These are phyloP conservation scores for Rana temporaria DNA, from an alignment of 2,113 vertebrate genomes.

Conservation along the genomic window DNA sequence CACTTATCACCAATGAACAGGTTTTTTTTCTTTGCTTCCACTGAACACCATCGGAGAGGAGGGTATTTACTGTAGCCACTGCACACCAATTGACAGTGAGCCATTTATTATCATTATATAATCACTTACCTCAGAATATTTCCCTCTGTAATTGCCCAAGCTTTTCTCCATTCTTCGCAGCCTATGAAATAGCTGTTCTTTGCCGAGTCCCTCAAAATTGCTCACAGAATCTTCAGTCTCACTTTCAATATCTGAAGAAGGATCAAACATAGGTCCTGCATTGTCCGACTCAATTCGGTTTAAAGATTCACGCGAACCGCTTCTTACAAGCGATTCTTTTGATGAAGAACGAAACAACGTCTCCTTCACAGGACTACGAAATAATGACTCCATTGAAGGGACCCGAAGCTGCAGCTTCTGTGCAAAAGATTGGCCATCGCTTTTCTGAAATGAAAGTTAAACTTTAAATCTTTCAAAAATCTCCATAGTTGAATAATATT, in stretches of 20 bases:
- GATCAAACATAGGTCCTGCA: constrained; percentile 75
- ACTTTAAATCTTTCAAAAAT: background rate
- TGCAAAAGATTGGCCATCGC: constrained; percentile 82
- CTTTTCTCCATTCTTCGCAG: constrained; percentile 84
- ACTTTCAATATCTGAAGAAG: constrained; percentile 91
- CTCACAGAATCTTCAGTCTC: constrained; percentile 85
- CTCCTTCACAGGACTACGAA: constrained; percentile 85
- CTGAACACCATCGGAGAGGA: too few species aligned
- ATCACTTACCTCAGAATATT: constrained; percentile 86
- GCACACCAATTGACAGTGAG: too few species aligned
- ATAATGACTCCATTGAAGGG: constrained; percentile 90
- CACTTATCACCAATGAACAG: too few species aligned
- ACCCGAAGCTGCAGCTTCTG: constrained; percentile 92
- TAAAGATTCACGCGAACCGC: constrained; percentile 88
- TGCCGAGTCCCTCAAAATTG: constrained; percentile 77
- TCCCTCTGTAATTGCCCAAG: constrained; percentile 85
- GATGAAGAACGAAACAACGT: constrained; percentile 85
- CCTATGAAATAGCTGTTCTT: constrained; percentile 85
- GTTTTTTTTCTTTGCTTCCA: too few species aligned
- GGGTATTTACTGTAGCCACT: too few species aligned
- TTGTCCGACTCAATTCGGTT: constrained; percentile 79
- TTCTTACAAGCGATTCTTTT: constrained; percentile 86
- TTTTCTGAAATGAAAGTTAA: constrained; percentile 68
- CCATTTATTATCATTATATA: too few species aligned
- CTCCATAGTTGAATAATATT: too few species aligned